Evolutionary conservation across 2,113 vertebrate species (phyloP).

Genomic region (Daboia siamensis): DNA sequence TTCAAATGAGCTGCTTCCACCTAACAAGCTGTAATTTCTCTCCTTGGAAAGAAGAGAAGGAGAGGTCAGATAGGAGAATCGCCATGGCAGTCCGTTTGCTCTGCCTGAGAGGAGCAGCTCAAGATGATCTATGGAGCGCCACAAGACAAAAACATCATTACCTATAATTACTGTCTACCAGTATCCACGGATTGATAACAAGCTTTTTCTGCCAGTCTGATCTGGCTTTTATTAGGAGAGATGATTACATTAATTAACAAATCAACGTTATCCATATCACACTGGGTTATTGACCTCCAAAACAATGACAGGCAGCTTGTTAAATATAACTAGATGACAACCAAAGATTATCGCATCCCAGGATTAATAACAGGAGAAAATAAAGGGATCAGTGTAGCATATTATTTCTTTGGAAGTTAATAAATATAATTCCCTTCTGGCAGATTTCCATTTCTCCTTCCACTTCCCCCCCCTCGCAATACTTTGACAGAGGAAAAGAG

Average conservation of each 20-base stretch:
- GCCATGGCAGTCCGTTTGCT: constrained; percentile 74
- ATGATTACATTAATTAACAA: constrained; percentile 77
- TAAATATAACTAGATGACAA: constrained; percentile 42
- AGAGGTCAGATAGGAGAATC: constrained; percentile 80
- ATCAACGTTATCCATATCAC: constrained; percentile 67
- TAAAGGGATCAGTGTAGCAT: constrained; percentile 17
- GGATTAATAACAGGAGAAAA: constrained; percentile 30
- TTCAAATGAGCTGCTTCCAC: constrained; percentile 85
- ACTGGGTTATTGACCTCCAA: constrained; percentile 60
- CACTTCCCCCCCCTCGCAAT: background rate
- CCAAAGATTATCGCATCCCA: constrained; percentile 34
- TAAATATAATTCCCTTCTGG: constrained; percentile 13
- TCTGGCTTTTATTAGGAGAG: constrained; percentile 77
- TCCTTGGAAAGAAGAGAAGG: constrained; percentile 75
- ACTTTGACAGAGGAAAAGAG: background rate
- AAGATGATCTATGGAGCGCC: constrained; percentile 87
- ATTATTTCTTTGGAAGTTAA: constrained; percentile 44
- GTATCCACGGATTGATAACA: constrained; percentile 73
- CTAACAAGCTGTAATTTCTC: constrained; percentile 88
- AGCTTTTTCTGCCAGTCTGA: constrained; percentile 79
- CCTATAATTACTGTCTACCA: constrained; percentile 88
- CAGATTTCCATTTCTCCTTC: background rate
- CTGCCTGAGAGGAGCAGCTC: constrained; percentile 82
- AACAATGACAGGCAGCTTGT: constrained; percentile 50
- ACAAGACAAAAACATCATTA: constrained; percentile 97